Base-by-base conservation (phyloP, 2,888 invertebrate species). In the Diarsia dahlii region DNA sequence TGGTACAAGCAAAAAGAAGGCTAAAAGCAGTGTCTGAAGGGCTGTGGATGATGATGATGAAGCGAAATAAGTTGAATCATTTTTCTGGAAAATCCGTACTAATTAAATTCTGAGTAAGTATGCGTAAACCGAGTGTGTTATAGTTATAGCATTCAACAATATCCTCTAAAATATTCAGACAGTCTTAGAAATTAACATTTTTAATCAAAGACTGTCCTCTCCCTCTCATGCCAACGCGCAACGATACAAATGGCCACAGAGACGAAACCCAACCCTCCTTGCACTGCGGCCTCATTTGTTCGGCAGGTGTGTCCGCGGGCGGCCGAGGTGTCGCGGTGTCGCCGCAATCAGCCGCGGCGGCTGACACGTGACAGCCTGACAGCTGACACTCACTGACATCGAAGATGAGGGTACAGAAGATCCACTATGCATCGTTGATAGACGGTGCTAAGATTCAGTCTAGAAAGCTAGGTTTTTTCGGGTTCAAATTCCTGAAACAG, bases 281-380 rank as follows among this genome's bases (percentile, higher is more conserved):
- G 60, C 72, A 58, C 9, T 9, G 34, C 78, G 85, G 39, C 82
- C 83, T 70, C 83, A 64, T 84, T 84, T 72, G 78, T 70, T 66
- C 56, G 54, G 68, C 87, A 87, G 87, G 87, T 87, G 87, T 75
- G 88, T 89, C 92, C 91, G 90, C 92, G 90, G 91, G 92, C 92
- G 91, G 79, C 87, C 87, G 83, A 87, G 88, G 85, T 89, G 92
- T 89, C 92, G 93, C 94, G 88, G 85, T 89, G 92, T 89, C 92
- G 93, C 94, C 93, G 92, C 95, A 95, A 96, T 95, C 95, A 94
- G 94, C 94, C 95, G 94, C 91, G 90, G 88, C 92, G 90, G 88
- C 91, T 94, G 94, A 93, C 94, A 91, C 82, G 90, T 93, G 93
- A 92, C 93, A 92, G 76, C 69, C 85, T 91, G 94, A 93, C 94